Conservation (phyloP, 1,140 invertebrate genomes). For the Drosophila melanogaster region DNA sequence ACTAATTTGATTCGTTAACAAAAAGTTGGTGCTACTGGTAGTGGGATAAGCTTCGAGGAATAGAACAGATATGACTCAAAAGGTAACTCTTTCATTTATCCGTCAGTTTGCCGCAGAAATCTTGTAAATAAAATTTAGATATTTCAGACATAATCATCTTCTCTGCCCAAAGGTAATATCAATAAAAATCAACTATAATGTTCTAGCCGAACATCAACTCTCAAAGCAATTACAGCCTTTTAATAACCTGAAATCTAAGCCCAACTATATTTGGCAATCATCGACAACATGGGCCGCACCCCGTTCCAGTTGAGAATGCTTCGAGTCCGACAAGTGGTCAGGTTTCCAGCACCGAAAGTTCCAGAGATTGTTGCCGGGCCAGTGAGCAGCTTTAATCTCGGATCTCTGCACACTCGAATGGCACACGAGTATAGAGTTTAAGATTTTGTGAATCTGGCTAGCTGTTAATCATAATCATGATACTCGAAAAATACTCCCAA, state of each 20-base stretch:
- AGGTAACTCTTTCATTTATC: too few species aligned
- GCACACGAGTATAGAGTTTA: constrained; percentile 68
- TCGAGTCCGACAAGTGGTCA: constrained; percentile 35
- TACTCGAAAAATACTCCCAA: constrained; percentile 9
- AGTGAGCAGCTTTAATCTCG: constrained; percentile 35
- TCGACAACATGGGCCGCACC: constrained; percentile 32
- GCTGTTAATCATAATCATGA: constrained; percentile 33
- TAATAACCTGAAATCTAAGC: constrained; percentile 47
- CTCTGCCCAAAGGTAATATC: constrained; percentile 1
- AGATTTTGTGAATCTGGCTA: constrained; percentile 41
- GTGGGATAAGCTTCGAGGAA: background rate
- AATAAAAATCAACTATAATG: constrained; percentile 12
- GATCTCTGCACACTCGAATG: constrained; percentile 17
- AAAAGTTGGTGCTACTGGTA: background rate
- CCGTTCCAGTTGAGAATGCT: constrained; percentile 45
- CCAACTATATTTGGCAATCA: constrained; percentile 48
- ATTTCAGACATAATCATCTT: constrained; percentile 17
- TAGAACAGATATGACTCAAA: background rate
- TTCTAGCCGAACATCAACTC: constrained; percentile 24
- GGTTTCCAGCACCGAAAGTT: constrained; percentile 30
- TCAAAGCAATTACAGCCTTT: constrained; percentile 21
- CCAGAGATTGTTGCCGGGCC: constrained; percentile 52
- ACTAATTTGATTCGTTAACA: constrained; percentile 35
- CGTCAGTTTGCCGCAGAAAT: too few species aligned
- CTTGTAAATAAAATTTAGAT: too few species aligned